These are phyloP conservation scores for Phymanthus crucifer DNA, from an alignment of 92 coral and sea anemone species.

Conservation along the genomic window DNA sequence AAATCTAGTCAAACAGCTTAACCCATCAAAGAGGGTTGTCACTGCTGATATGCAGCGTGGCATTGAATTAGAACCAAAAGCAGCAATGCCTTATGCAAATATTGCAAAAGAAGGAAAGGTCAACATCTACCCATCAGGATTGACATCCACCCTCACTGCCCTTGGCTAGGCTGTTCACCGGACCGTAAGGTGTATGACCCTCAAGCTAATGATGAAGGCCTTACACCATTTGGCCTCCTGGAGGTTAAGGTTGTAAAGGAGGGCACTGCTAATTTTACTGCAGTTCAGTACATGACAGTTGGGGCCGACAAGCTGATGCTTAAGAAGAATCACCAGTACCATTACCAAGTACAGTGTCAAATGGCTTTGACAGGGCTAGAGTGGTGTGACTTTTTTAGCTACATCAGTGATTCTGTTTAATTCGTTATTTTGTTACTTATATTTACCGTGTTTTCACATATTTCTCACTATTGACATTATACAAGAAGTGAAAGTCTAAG, in stretches of 20 bases:
- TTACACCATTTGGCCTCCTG: slow-evolving; percentile 45
- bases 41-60: slow-evolving; percentile 57
- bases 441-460: slow-evolving; percentile 33
- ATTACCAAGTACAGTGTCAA: slow-evolving; percentile 66
- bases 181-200: slow-evolving; percentile 55
- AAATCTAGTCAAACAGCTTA: slow-evolving; percentile 41
- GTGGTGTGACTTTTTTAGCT: no score
- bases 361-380: slow-evolving; percentile 51
- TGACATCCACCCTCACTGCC: slow-evolving; percentile 46
- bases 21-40: slow-evolving; percentile 47
- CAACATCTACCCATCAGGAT: slow-evolving; percentile 46
- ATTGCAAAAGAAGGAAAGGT: slow-evolving; percentile 33
- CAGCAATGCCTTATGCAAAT: slow-evolving; percentile 54
- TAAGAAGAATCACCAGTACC: slow-evolving; percentile 42
- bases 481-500: neutral
- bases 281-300: slow-evolving; percentile 29
- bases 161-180: slow-evolving; percentile 62
- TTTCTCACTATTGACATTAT: neutral
- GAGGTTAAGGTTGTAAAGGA: slow-evolving; percentile 64
- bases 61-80: slow-evolving; percentile 50
- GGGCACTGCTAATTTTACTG: slow-evolving; percentile 34
- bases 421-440: neutral
- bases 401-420: slow-evolving; percentile 18
- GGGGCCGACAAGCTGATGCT: slow-evolving; percentile 34
- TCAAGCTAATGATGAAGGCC: slow-evolving; percentile 29